Base-by-base conservation (phyloP, 2,888 invertebrate genomes). In the Calameuta filiformis region DNA sequence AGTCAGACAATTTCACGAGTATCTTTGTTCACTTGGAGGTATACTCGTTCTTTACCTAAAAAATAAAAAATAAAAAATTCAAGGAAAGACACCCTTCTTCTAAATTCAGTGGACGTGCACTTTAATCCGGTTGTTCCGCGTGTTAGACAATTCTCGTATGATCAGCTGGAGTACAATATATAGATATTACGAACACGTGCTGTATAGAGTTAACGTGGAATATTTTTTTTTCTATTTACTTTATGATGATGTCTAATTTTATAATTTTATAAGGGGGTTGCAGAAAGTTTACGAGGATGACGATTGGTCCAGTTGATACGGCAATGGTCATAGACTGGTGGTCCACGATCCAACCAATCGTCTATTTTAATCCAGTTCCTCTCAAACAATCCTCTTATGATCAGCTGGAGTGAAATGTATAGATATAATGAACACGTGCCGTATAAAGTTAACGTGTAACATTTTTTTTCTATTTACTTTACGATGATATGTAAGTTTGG, bases 41-140 rank as follows among this genome's bases (percentile, higher is more conserved):
- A 9, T 56, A 56, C 40, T 23, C 23, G 1, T 23, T 56, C 56
- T 56, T 23, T 56, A 56, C 23, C 56, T 56, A 9, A 56, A 40
- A 23, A 6, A 56, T 56, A 56, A 56, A 23, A 56, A 56, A 35
- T 35, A 35, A 56, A 56, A 56, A 56, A 23, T 23, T 23, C 9
- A 1, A 23, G 34, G 35, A 75, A 73, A 77, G 74, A 76, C 75
- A 79, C 73, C 73, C 76, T 75, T 86, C 80, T 83, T 75, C 77
- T 68, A 76, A 35, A 80, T 73, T 79, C 75, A 77, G 79, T 73
- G 83, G 85, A 82, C 85, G 82, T 79, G 84, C 84, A 86, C 80
- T 79, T 80, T 81, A 80, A 85, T 78, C 79, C 81, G 81, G 82
- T 85, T 79, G 81, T 81, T 79, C 77, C 81, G 79, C 23, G 56